phyloP scores from a whole-genome alignment of 1,140 invertebrate species.

The Sipha flava region DNA sequence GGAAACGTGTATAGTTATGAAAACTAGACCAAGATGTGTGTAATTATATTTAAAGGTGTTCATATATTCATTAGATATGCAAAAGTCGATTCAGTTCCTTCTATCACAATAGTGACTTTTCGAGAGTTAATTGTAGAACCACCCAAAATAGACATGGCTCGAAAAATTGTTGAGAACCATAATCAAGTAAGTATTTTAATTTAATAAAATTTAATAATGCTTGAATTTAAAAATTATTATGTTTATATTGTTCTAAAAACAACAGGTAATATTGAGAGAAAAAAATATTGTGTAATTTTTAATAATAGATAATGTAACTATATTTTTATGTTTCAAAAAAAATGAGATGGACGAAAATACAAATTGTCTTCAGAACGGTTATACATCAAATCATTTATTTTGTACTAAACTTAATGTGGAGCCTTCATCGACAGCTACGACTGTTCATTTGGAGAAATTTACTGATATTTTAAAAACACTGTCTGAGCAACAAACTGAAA shows the following conservation, averaged over 20 bases:
- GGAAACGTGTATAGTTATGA: no score
- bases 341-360: constrained; percentile 42
- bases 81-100: constrained; percentile 80
- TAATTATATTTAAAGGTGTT: no score
- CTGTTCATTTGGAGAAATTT: constrained; percentile 59
- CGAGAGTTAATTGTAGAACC: constrained; percentile 82
- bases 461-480: constrained; percentile 50
- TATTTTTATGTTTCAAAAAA: neutral
- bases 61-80: constrained; percentile 52
- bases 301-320: neutral
- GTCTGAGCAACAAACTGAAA: neutral
- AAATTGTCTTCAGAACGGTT: constrained; percentile 49
- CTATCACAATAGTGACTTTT: constrained; percentile 92
- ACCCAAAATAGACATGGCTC: constrained; percentile 79
- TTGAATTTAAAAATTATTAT: no score
- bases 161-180: constrained; percentile 59
- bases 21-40: no score
- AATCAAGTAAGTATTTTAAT: constrained; percentile 1
- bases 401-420: constrained; percentile 66
- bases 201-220: neutral
- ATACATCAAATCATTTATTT: constrained; percentile 63
- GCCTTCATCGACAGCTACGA: constrained; percentile 67
- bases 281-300: no score
- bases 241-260: no score
- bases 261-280: no score